These are phyloP conservation scores for Drosophila meridiana DNA, from an alignment of 2,888 invertebrate species.

Conservation along the genomic window DNA sequence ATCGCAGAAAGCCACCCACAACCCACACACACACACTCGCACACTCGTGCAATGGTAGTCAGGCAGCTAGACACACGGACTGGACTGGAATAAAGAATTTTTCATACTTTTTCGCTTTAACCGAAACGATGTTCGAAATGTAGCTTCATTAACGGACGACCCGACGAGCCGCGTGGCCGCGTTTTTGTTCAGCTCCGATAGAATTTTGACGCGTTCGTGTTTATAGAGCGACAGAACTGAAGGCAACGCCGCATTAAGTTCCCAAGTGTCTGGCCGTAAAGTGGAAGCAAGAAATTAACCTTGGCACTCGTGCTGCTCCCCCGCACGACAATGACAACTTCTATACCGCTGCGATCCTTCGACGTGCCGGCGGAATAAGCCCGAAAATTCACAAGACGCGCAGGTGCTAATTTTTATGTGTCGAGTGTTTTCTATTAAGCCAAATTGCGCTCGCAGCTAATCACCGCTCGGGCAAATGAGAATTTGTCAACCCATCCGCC, in stretches of 20 bases:
- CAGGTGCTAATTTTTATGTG: conserved; percentile 44
- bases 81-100: conserved; percentile 74
- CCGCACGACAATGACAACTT: conserved; percentile 18
- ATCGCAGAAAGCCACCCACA: conserved; percentile 26
- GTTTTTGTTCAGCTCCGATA: conserved; percentile 44
- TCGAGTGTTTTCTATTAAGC: conserved; percentile 32
- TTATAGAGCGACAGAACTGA: conserved; percentile 13
- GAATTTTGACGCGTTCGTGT: conserved; percentile 51
- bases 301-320: conserved; percentile 4
- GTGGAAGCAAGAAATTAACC: neutral
- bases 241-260: neutral
- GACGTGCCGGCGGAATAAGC: conserved; percentile 21
- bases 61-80: conserved; percentile 33
- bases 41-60: conserved; percentile 12
- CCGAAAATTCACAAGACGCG: conserved; percentile 7
- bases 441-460: conserved; percentile 21
- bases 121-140: conserved; percentile 77
- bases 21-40: conserved; percentile 22
- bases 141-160: conserved; percentile 81
- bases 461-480: conserved; percentile 26
- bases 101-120: conserved; percentile 78
- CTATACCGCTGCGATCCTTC: conserved; percentile 29
- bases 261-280: conserved; percentile 25
- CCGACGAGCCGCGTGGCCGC: conserved; percentile 74
- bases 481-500: conserved; percentile 1